Conservation (phyloP, 2,888 invertebrate genomes). For the Lithophane semibrunnea region DNA sequence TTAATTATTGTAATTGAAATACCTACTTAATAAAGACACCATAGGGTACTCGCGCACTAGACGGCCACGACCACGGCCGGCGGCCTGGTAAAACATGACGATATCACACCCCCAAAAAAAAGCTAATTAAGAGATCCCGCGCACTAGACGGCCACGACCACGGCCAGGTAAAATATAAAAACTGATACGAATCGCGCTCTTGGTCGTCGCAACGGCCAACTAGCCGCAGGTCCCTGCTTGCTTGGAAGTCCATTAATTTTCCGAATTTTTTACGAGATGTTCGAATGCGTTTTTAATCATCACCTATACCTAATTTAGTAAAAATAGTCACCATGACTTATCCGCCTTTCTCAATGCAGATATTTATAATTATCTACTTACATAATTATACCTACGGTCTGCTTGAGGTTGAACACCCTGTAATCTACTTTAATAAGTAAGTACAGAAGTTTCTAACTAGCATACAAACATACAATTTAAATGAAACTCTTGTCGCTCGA, state of each 20-base stretch:
- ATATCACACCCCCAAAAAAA: too few species aligned
- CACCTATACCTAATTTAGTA: not conserved
- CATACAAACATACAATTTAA: constrained; percentile 1
- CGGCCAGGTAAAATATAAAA: too few species aligned
- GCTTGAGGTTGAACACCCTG: not conserved
- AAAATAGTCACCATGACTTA: not conserved
- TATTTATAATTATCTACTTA: not conserved
- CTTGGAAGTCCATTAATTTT: not conserved
- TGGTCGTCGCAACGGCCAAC: too few species aligned
- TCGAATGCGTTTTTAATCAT: not conserved
- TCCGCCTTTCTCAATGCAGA: too few species aligned
- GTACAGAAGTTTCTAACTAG: constrained; percentile 1
- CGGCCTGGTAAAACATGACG: too few species aligned
- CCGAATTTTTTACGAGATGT: not conserved
- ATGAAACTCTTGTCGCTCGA: constrained; percentile 7
- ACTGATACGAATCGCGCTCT: too few species aligned
- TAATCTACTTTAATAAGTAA: not conserved
- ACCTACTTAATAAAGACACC: not conserved
- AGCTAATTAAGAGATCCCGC: not conserved
- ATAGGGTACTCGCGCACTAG: not conserved
- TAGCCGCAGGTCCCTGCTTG: too few species aligned
- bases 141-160: too few species aligned
- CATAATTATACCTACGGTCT: not conserved
- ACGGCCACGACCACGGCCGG: too few species aligned
- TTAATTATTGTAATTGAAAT: not conserved